Conservation (phyloP, 2,888 invertebrate genomes). For the Rhogogaster chlorosoma region DNA sequence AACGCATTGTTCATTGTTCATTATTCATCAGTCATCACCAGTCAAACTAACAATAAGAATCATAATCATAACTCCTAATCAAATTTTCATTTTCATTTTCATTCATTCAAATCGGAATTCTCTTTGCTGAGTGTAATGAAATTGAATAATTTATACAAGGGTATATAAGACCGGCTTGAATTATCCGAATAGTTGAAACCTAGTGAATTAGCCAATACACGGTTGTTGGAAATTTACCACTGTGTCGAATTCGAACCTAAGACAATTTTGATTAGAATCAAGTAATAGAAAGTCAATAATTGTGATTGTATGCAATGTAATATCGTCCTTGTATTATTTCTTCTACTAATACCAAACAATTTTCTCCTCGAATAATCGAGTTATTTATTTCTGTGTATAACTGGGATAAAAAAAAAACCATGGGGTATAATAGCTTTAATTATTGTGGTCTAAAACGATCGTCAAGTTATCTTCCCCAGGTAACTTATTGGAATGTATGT, state of each 20-base stretch:
- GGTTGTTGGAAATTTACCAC: background rate
- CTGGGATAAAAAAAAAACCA: background rate
- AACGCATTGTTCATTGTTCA: constrained; percentile 21
- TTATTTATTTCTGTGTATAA: background rate
- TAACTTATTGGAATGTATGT: background rate
- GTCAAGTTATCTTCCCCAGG: background rate
- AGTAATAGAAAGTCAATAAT: background rate
- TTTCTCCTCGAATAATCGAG: background rate
- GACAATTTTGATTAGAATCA: background rate
- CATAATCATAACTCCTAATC: constrained; percentile 30
- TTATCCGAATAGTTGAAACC: background rate
- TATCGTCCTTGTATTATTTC: background rate
- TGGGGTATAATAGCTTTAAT: background rate
- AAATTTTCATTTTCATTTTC: background rate
- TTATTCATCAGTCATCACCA: background rate
- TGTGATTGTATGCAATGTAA: background rate
- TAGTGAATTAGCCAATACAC: background rate
- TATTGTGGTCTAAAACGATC: background rate
- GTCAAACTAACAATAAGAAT: constrained; percentile 20
- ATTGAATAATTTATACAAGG: background rate
- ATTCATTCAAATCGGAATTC: background rate
- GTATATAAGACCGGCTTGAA: background rate
- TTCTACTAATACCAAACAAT: background rate
- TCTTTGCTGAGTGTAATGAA: background rate
- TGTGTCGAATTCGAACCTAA: background rate